Conservation (phyloP, 2,797 vertebrate species). For the Crypturellus tataupa region DNA sequence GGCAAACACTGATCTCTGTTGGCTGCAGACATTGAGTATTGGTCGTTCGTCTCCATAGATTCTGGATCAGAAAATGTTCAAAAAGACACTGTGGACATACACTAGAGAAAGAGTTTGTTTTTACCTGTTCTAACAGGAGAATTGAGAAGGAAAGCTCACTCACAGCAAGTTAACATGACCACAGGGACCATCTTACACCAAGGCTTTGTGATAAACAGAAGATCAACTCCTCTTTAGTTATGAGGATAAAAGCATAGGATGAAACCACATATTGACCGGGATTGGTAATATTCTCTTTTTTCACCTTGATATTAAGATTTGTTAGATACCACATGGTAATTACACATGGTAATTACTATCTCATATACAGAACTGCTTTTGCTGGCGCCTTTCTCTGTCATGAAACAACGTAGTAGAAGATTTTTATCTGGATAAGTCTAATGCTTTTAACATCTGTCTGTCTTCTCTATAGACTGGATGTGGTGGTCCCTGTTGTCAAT, state of each 20-base stretch:
- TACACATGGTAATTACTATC: accelerated
- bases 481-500: not conserved
- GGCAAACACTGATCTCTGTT: not conserved
- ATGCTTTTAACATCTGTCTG: not conserved
- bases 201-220: not conserved
- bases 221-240: not conserved
- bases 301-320: not conserved
- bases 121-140: not conserved
- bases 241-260: not conserved
- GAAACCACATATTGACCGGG: not conserved
- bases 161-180: not conserved
- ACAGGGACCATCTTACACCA: not conserved
- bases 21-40: not conserved
- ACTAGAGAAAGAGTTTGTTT: not conserved
- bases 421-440: not conserved
- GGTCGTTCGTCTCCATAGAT: not conserved
- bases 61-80: not conserved
- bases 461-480: not conserved
- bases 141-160: not conserved
- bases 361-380: not conserved
- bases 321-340: not conserved
- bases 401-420: not conserved
- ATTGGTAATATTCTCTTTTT: conserved; percentile 22
- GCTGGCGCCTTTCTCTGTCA: not conserved
- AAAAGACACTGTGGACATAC: not conserved